Conservation (phyloP, 2,888 invertebrate genomes). For the Acleris holmiana region DNA sequence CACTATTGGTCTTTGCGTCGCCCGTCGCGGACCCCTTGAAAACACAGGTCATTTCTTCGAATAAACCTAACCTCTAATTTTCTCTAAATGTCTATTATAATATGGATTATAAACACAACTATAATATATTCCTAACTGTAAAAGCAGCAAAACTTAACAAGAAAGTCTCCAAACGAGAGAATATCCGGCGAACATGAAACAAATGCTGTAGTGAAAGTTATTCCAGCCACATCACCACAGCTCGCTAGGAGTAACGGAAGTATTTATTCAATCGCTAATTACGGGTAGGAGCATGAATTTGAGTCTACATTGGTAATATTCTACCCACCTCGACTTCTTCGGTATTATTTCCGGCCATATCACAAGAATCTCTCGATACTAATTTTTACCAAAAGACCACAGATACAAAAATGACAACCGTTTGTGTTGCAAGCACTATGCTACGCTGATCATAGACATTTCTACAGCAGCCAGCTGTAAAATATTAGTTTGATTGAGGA, state of each 20-base stretch:
- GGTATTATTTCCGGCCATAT: conserved; percentile 86
- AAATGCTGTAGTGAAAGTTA: conserved; percentile 79
- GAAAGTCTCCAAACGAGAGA: conserved; percentile 38
- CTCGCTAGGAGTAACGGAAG: conserved; percentile 51
- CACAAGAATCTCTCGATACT: conserved; percentile 75
- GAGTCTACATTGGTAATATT: conserved; percentile 42
- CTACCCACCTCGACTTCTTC: conserved; percentile 85
- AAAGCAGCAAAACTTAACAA: conserved; percentile 21
- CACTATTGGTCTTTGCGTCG: conserved; percentile 73
- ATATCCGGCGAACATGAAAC: conserved; percentile 61
- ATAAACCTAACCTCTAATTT: conserved; percentile 67
- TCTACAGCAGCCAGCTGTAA: too few relatives aligned
- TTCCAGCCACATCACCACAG: conserved; percentile 78
- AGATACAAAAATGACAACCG: conserved; percentile 48
- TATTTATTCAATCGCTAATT: conserved; percentile 42
- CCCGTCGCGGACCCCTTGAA: conserved; percentile 76
- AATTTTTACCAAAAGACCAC: conserved; percentile 71
- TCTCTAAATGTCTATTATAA: conserved; percentile 17
- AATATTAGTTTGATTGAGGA: too few relatives aligned
- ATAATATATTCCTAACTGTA: conserved; percentile 30
- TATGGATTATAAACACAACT: conserved; percentile 33
- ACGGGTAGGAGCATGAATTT: conserved; percentile 49
- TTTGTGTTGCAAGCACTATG: conserved; percentile 57
- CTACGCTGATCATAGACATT: conserved; percentile 10
- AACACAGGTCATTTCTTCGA: conserved; percentile 70